Evolutionary conservation across 2,888 invertebrate species (phyloP), one percentile per base, ranked within the genome.

Genomic region (Slavum lentiscoides): DNA sequence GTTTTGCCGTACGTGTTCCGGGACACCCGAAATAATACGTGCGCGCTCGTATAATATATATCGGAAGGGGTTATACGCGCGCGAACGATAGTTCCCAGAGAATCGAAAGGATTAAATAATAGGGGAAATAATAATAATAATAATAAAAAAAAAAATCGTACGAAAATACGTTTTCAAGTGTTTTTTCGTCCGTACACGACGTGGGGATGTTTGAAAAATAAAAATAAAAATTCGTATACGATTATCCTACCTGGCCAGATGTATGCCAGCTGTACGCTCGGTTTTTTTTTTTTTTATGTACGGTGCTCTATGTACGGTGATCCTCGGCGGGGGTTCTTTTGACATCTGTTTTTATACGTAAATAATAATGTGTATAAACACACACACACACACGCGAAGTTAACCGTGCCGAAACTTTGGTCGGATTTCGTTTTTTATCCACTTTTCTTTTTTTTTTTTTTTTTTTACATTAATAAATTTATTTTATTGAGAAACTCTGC

Each of bases 91-190:
- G 80, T 80, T 80, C 80, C 80, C 80, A 72, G 80, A 69, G 80
- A 72, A 72, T 55, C 70, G 80, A 80, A 77, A 77, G 77, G 77
- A 77, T 77, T 77, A 77, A 70, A 77, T 70, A 70, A 72, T 43
- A 72, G 80, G 80, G 80, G 43, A 58, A 80, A 49, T 49, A 80
- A 80, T 61, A 67, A 80, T 43, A 43, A 43, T 43, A 43, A 39
- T n/a, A 39, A 39, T 39, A 39, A 39, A 39, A 39, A 39, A 80
- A 74, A 67, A 80, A 23, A 55, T 53, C 53, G 64, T 72, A 70
- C 80, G 80, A 80, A 80, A 80, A 80, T 80, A 80, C 72, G 80
- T 70, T 80, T 80, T 80, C 80, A 66, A 80, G 80, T 80, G 80
- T 80, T 80, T 80, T 80, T 64, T 9, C 80, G 64, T 58, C 13